A percentile compares a stretch with the other conserved stretches of the same genome.
phyloP scores from a whole-genome alignment of 1,140 invertebrate species.

The Steinernema khuongi region DNA sequence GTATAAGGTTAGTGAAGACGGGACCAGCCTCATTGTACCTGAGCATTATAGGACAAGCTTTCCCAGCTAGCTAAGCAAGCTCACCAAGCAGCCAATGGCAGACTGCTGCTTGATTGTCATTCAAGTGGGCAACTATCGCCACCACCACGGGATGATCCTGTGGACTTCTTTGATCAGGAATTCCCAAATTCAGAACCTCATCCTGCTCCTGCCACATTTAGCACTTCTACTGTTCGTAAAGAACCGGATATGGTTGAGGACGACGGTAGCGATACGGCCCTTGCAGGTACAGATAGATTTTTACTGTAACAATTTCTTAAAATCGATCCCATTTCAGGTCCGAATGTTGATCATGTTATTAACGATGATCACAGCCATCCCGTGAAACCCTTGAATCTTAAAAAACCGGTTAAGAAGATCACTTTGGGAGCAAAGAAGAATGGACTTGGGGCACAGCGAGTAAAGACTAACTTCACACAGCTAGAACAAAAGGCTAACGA shows the following conservation, averaged over 20 bases:
- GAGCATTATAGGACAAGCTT: constrained; percentile 68
- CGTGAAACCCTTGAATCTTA: constrained; percentile 30
- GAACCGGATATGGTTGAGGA: constrained; percentile 28
- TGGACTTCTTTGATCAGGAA: constrained; percentile 49
- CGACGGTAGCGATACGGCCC: constrained; percentile 19
- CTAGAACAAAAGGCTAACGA: constrained; percentile 81
- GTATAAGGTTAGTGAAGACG: constrained; percentile 67
- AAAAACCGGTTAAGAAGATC: constrained; percentile 56
- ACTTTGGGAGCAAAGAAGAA: constrained; percentile 68
- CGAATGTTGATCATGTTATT: constrained; percentile 38
- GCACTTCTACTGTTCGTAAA: neutral
- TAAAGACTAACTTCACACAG: constrained; percentile 85
- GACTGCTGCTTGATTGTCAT: constrained; percentile 66
- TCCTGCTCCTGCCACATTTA: constrained; percentile 18
- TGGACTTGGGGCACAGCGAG: constrained; percentile 89
- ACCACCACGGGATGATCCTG: constrained; percentile 20
- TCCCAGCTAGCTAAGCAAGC: constrained; percentile 73
- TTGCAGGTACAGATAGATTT: constrained; percentile 18
- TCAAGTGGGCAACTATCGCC: constrained; percentile 24
- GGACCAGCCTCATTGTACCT: constrained; percentile 19
- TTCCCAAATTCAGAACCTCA: constrained; percentile 17
- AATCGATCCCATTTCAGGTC: constrained; percentile 27
- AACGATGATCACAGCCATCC: constrained; percentile 13
- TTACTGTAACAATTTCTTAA: neutral
- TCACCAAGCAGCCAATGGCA: constrained; percentile 79